Percentiles rank a stretch among this genome's conserved stretches.
Evolutionary conservation across 2,113 vertebrate genomes (phyloP).

Genomic region (Tamias sibiricus): DNA sequence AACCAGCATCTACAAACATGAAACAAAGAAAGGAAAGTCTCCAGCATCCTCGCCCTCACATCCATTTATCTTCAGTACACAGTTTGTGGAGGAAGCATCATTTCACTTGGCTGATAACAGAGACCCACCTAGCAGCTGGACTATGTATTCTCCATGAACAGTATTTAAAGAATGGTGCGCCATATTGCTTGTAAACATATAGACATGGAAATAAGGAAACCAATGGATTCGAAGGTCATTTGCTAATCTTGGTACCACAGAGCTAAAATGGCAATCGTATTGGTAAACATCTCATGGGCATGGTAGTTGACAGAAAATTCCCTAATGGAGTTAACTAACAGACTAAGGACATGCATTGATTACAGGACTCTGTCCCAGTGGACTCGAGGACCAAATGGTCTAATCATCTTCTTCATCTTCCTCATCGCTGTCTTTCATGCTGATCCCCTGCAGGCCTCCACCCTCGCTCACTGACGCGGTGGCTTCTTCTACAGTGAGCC

Average conservation of each 20-base stretch:
- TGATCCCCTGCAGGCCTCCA: conserved; percentile 97
- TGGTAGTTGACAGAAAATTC: conserved; percentile 95
- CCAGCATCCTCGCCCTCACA: conserved; percentile 92
- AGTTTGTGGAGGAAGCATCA: conserved; percentile 96
- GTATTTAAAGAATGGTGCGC: conserved; percentile 97
- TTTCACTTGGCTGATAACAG: conserved; percentile 95
- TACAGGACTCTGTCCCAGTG: conserved; percentile 92
- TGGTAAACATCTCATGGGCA: conserved; percentile 96
- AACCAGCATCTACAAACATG: conserved; percentile 94
- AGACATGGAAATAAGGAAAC: conserved; percentile 96
- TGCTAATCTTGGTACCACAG: conserved; percentile 96
- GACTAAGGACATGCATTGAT: conserved; percentile 99
- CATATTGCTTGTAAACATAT: conserved; percentile 99
- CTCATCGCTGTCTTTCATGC: conserved; percentile 99
- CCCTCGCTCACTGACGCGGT: conserved; percentile 96
- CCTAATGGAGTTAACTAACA: conserved; percentile 97
- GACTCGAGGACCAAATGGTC: conserved; percentile 82
- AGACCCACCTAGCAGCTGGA: conserved; percentile 92
- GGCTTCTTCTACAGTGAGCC: conserved; percentile 97
- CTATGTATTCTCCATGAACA: conserved; percentile 95
- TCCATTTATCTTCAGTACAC: conserved; percentile 95
- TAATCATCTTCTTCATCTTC: conserved; percentile 96
- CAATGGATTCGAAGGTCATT: conserved; percentile 91
- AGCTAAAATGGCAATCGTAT: conserved; percentile 97
- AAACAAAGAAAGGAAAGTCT: conserved; percentile 93